phyloP scores from a whole-genome alignment of 2,888 invertebrate species.

The Drosophila maculinotata region DNA sequence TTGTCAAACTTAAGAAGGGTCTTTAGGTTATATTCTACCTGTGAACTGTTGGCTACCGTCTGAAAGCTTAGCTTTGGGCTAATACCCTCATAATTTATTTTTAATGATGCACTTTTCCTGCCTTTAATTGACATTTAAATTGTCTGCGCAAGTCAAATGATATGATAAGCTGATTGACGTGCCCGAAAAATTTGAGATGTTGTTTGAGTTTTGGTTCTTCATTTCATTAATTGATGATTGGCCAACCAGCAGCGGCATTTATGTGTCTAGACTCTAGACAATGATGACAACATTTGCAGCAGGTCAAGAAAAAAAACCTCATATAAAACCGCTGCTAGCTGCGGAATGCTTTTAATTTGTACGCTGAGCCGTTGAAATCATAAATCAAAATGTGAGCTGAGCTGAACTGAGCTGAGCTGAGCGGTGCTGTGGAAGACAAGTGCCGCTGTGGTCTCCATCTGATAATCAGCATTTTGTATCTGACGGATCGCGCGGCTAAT shows the following conservation, averaged over 20 bases:
- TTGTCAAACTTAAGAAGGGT: slow-evolving; percentile 3
- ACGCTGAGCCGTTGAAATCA: slow-evolving; percentile 67
- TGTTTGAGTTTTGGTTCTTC: slow-evolving; percentile 16
- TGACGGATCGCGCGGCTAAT: slow-evolving; percentile 72
- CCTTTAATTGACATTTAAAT: slow-evolving; percentile 76
- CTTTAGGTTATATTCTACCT: slow-evolving; percentile 21
- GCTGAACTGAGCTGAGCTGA: neutral
- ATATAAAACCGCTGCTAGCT: slow-evolving; percentile 20
- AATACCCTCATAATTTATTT: slow-evolving; percentile 74
- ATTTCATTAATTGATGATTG: slow-evolving; percentile 75
- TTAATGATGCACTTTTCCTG: slow-evolving; percentile 69
- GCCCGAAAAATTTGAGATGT: slow-evolving; percentile 42
- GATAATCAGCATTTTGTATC: slow-evolving; percentile 76
- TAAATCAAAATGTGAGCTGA: slow-evolving; percentile 69
- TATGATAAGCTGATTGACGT: slow-evolving; percentile 78
- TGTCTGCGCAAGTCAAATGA: slow-evolving; percentile 56
- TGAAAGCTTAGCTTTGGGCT: slow-evolving; percentile 33
- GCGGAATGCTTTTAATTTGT: slow-evolving; percentile 73
- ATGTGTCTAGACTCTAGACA: slow-evolving; percentile 53
- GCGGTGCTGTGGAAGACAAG: slow-evolving; percentile 48
- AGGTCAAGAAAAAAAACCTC: slow-evolving; percentile 59
- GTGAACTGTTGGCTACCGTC: slow-evolving; percentile 61
- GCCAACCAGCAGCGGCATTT: slow-evolving; percentile 31
- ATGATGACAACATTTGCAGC: slow-evolving; percentile 77
- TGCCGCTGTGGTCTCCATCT: slow-evolving; percentile 45